Evolutionary conservation across 1,140 invertebrate species (phyloP), one percentile per base, ranked within the genome.

Genomic region (Hypsibius dujardini): DNA sequence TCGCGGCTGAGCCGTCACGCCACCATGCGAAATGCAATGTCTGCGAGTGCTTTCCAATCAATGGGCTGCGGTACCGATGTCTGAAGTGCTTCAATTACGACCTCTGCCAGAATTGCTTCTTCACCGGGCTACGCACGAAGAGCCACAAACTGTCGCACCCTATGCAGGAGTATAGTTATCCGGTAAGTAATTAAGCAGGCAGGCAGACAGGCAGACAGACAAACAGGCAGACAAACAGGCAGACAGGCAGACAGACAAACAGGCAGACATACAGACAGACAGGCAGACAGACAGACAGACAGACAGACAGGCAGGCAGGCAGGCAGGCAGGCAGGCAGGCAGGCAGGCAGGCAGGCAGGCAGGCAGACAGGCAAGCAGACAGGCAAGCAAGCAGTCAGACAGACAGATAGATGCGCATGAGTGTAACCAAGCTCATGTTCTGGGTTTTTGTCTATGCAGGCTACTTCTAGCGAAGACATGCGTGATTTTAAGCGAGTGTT

Each of bases 21-120:
- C 95, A 99, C 82, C 92, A 97, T 82, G 93, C 94, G 71, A 98
- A 97, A 81, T 99, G 96, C 81, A 98, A 97, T 81, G 92, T 95
- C 75, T 99, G 96, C 83, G 98, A 98, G 83, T 88, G 92, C 76
- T 96, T 93, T 81, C 96, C 96, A 14, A 97, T 99, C 74, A 84
- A 94, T 73, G 95, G 94, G 47, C 89, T 98, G 77, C 87, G 90
- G 85, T 98, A 98, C 81, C 89, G 93, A 46, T 99, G 96, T 82
- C 83, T 98, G 75, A 95, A 95, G 79, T 98, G 95, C 81, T 98
- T 99, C 83, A 98, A 97, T 81, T 97, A 96, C 80, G 95, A 98
- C 82, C 93, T 99, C 87, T 99, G 96, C 82, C 95, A 99, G 83
- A 89, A 87, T 74, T 99, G 96, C 82, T 99, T 99, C 86, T 98